Evolutionary conservation across 2,888 invertebrate genomes (phyloP), one percentile per base, ranked within the genome.

Genomic region (Calameuta idolon): DNA sequence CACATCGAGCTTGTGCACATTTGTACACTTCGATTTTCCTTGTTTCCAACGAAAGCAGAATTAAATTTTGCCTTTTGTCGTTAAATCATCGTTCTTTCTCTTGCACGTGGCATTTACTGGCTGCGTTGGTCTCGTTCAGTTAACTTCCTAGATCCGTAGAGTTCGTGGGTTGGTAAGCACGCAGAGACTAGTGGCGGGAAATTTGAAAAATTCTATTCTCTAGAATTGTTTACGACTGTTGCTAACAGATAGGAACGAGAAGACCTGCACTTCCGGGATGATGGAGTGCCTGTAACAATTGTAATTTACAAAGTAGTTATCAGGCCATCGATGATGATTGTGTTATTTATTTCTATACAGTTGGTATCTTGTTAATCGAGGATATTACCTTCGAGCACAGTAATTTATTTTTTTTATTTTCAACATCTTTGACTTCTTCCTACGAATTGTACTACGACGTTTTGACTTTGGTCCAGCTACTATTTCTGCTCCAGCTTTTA

Each of bases 1-100:
- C 37, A 23, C 35, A 34, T 34, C 74, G 33, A 30, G 11, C 74
- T 34, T 34, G 5, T 35, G 34, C n/a, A 33, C 71, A 12, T 33
- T 71, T 34, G 33, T 23, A 23, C 15, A 12, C 35, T 30, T 12
- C 33, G 30, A 35, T 74, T 33, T n/a, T 35, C 74, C 34, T 74
- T 74, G 35, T 74, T 74, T 35, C 35, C n/a, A 34, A 34, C 74
- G 37, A 74, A 34, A 34, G 34, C 35, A 34, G 23, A 34, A 74
- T 74, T 35, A 35, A 30, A 12, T 74, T 23, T 34, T 15, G 74
- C n/a, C 74, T 74, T 35, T 74, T 74, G 1, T 1, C 30, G 15
- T 40, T 23, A 55, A 55, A 55, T 55, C 23, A 55, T 23, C 9
- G 2, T 55, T 15, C 55, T 23, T 9, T 55, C 55, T 23, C 55